Evolutionary conservation across 2,888 invertebrate species (phyloP).

Genomic region (Agrochola lychnidis): DNA sequence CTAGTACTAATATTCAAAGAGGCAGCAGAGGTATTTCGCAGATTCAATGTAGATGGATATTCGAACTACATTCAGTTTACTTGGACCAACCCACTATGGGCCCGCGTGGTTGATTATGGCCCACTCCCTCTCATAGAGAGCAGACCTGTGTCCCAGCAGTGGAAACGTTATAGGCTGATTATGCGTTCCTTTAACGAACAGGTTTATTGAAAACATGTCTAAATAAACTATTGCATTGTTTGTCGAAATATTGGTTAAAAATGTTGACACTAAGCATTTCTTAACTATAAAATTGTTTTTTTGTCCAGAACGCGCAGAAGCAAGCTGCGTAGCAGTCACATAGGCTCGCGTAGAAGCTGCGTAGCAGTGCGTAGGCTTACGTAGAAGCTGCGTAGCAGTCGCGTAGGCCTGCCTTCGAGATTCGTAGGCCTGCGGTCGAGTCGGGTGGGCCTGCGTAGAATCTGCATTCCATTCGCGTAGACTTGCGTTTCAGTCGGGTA

Average conservation of each 20-base stretch:
- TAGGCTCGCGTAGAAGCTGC: no score
- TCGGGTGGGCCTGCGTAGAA: background rate
- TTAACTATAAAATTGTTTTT: background rate
- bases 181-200: background rate
- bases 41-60: background rate
- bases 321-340: background rate
- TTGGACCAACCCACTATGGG: background rate
- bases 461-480: background rate
- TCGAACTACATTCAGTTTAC: background rate
- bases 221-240: background rate
- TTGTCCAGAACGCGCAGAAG: background rate
- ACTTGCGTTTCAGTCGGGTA: background rate
- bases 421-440: background rate
- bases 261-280: background rate
- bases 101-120: no score
- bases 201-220: background rate
- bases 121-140: no score
- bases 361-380: no score
- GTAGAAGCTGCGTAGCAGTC: no score
- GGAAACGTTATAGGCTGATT: no score
- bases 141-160: no score
- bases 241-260: background rate
- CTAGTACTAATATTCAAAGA: background rate
- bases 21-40: background rate
- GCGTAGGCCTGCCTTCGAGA: background rate